Base-by-base conservation (phyloP, 2,888 invertebrate genomes). In the Falcaria lacertinaria region DNA sequence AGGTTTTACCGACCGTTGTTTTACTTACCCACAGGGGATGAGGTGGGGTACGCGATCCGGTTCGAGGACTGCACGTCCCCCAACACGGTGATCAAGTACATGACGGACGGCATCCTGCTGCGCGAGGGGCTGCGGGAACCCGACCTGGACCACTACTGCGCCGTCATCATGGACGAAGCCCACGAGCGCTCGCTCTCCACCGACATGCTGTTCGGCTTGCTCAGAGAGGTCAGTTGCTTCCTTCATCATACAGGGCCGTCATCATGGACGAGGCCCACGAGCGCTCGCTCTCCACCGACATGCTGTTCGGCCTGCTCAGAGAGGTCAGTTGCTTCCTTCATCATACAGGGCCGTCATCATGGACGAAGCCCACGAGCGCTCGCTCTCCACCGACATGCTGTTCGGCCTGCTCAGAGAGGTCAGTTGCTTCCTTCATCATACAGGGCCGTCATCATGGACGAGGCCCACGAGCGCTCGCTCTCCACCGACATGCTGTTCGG, bases 261-360 rank as follows among this genome's bases (percentile, higher is more conserved):
- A 99, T 99, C 59, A 99, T 99, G 99, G 99, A 99, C 82, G 99
- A 99, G 89, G 99, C 99, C 47, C 99, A 99, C 85, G 99, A 99
- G 84, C 90, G 99, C 1, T n/a, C n/a, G n/a, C n/a, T n/a, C n/a
- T n/a, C n/a, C n/a, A n/a, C n/a, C n/a, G n/a, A n/a, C n/a, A n/a
- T n/a, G n/a, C n/a, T n/a, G n/a, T n/a, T n/a, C n/a, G n/a, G n/a
- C n/a, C n/a, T n/a, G n/a, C n/a, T n/a, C n/a, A n/a, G n/a, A n/a
- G n/a, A n/a, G n/a, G n/a, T n/a, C n/a, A n/a, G n/a, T 90, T 35
- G 16, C 41, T 28, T 34, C 13, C 11, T 1, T 22, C 36, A n/a
- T 36, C 22, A 22, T 96, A 97, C 69, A n/a, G n/a, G n/a, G 98
- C 97, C 0, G 91, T 99, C 60, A 99, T 99, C 59, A 99, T 99